phyloP scores from a whole-genome alignment of 1,140 invertebrate species.

The Latrodectus geometricus region DNA sequence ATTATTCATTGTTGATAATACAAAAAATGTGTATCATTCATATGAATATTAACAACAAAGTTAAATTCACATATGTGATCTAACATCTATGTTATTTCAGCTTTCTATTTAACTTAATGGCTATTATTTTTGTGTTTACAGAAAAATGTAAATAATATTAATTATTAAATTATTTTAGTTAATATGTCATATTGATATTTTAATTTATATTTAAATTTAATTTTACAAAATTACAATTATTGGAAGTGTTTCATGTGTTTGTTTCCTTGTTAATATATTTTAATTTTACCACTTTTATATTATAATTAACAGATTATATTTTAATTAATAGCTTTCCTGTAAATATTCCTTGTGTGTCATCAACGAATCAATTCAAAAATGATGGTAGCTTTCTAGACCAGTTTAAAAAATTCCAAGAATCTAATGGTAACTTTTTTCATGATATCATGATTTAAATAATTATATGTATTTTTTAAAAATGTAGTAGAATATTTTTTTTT shows the following conservation, averaged over 20 bases:
- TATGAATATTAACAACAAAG: no score
- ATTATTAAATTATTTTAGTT: not conserved
- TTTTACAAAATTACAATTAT: not conserved
- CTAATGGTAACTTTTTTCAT: constrained; percentile 64
- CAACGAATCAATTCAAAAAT: constrained; percentile 78
- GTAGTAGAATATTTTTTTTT: no score
- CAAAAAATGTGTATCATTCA: no score
- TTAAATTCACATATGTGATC: no score
- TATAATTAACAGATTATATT: not conserved
- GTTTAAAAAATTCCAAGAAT: constrained; percentile 88
- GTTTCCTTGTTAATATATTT: no score
- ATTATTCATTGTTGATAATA: no score
- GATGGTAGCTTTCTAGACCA: constrained; percentile 90
- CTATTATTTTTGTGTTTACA: no score
- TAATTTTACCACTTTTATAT: no score
- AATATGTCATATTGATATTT: not conserved
- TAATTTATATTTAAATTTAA: not conserved
- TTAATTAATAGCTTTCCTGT: constrained; percentile 48
- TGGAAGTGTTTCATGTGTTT: not conserved
- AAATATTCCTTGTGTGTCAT: constrained; percentile 41
- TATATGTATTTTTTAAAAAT: no score
- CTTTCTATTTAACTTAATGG: no score
- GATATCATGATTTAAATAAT: no score
- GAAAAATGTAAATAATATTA: not conserved
- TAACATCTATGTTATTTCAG: no score